Base-by-base conservation (phyloP, 2,888 invertebrate genomes). In the Drosophila antonietae region DNA sequence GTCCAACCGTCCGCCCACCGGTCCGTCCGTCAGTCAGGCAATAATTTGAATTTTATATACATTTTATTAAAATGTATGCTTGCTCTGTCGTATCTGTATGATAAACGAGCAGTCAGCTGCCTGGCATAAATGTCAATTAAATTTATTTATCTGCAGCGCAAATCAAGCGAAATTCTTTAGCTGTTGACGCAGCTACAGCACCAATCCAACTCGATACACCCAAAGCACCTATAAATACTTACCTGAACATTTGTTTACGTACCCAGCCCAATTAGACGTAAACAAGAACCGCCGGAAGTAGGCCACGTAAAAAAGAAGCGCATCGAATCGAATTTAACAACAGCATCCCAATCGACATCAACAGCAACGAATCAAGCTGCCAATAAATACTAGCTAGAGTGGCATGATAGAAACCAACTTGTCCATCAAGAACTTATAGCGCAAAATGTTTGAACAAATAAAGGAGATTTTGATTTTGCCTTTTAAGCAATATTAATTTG, bases 211-310 rank as follows among this genome's bases (percentile, higher is more conserved):
- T 49, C 53, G 62, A 67, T 52, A 59, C 33, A 23, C 65, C 52
- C 57, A 44, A 41, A 44, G 33, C 20, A 61, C 43, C 74, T 79
- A 88, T 65, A 88, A 88, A 85, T 88, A 69, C 71, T 73, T 77
- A 85, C 82, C 88, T 82, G 81, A 72, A 73, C 75, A 75, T 69
- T 83, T 88, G 88, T 85, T 85, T 88, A 85, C 88, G 83, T 79
- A 75, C 39, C 56, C 74, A 64, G 53, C 68, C 75, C 75, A 84
- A 74, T 87, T 84, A 80, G 77, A 83, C 79, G 88, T 85, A 85
- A 85, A 85, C 84, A 85, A 77, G 69, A 68, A 55, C 43, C 75
- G 79, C 88, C 88, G 88, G 84, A 85, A 88, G 84, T 88, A 75
- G 86, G 82, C 86, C 74, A 80, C 68, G 73, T 71, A 75, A 77